phyloP scores from a whole-genome alignment of 2,888 invertebrate genomes.

The Merodon equestris region DNA sequence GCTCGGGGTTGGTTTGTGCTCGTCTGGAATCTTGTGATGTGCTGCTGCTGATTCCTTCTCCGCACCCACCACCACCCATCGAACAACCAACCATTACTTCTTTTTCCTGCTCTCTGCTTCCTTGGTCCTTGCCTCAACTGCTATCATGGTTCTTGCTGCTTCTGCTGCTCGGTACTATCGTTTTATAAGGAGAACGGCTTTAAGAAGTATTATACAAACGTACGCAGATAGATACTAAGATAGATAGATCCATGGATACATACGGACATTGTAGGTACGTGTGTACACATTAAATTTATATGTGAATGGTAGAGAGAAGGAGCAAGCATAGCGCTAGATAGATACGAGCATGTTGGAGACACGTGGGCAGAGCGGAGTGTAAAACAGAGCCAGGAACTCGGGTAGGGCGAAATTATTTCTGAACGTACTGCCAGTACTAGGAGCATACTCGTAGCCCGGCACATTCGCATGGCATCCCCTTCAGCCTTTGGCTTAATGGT shows the following conservation, averaged over 20 bases:
- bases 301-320: conserved; percentile 53
- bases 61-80: conserved; percentile 16
- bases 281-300: conserved; percentile 64
- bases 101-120: neutral
- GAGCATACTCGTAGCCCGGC: conserved; percentile 22
- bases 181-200: conserved; percentile 65
- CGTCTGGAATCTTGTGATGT: conserved; percentile 69
- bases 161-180: conserved; percentile 51
- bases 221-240: conserved; percentile 44
- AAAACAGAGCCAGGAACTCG: conserved; percentile 45
- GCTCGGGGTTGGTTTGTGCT: conserved; percentile 45
- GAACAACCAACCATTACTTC: too few relatives aligned
- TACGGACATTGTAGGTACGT: conserved; percentile 16
- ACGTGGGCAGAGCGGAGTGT: conserved; percentile 11
- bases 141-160: conserved; percentile 46
- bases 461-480: conserved; percentile 62
- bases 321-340: conserved; percentile 18
- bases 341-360: neutral
- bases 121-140: conserved; percentile 8
- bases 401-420: conserved; percentile 66
- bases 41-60: conserved; percentile 42
- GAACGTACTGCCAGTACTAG: conserved; percentile 33
- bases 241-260: too few relatives aligned
- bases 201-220: conserved; percentile 62
- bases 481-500: conserved; percentile 60